Conservation (phyloP, 64 coral and sea anemone species). For the Pocillopora verrucosa region DNA sequence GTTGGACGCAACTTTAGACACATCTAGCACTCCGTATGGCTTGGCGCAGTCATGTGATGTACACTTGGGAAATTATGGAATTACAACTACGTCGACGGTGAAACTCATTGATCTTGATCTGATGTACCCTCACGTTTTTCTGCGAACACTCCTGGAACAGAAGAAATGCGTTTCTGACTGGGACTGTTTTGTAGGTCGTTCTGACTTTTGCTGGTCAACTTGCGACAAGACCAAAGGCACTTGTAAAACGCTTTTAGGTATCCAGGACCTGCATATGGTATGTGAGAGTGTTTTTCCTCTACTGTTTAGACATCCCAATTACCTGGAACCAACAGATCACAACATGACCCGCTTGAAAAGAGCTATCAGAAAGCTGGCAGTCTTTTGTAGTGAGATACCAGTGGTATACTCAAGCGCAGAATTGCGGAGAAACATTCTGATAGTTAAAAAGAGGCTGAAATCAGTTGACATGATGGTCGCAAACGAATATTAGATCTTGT, state of each 20-base stretch:
- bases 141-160: conserved; percentile 14
- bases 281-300: conserved; percentile 39
- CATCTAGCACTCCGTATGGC: neutral
- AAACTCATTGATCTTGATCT: conserved; percentile 78
- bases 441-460: conserved; percentile 7
- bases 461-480: neutral
- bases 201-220: conserved; percentile 29
- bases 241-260: conserved; percentile 21
- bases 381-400: conserved; percentile 25
- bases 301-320: conserved; percentile 7
- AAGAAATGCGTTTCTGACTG: conserved; percentile 31
- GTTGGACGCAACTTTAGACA: neutral
- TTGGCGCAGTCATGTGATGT: conserved; percentile 59
- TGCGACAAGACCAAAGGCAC: conserved; percentile 52
- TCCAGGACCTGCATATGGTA: conserved; percentile 38
- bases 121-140: conserved; percentile 20
- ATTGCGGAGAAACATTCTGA: neutral
- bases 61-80: conserved; percentile 80
- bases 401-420: conserved; percentile 2
- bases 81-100: conserved; percentile 33
- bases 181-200: neutral
- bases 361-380: neutral
- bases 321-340: neutral
- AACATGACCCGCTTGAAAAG: conserved; percentile 3
- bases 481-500: neutral